Evolutionary conservation across 2,888 invertebrate species (phyloP).

Genomic region (Clusia tigrina): DNA sequence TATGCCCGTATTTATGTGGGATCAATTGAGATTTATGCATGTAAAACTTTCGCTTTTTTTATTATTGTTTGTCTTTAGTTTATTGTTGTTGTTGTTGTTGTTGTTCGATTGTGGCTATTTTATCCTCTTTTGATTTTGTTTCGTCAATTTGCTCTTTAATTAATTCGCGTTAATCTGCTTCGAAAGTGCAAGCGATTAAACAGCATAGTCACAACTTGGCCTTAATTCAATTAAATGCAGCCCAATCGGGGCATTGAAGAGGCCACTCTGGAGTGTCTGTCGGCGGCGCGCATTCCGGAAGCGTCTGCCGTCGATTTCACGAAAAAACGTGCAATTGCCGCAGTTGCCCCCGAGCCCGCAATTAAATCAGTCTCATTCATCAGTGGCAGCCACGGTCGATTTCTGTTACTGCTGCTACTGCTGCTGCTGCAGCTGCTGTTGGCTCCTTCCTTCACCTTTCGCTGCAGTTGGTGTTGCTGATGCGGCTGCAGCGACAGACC

Average conservation of each 20-base stretch:
- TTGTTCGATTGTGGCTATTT: too few relatives aligned
- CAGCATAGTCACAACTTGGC: too few relatives aligned
- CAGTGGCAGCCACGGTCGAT: background rate
- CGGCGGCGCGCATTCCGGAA: background rate
- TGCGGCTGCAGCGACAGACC: too few relatives aligned
- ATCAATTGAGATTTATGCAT: slow-evolving; percentile 6
- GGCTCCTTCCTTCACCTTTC: too few relatives aligned
- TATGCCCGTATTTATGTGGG: background rate
- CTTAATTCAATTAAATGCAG: background rate
- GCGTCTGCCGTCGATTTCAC: background rate
- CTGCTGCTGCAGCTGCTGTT: too few relatives aligned
- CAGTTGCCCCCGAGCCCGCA: background rate
- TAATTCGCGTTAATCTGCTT: background rate
- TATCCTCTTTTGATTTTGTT: too few relatives aligned
- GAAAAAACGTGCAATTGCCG: slow-evolving; percentile 1
- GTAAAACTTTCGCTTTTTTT: background rate
- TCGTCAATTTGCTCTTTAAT: background rate
- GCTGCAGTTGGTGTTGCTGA: too few relatives aligned
- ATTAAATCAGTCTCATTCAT: background rate
- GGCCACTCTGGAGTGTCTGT: background rate
- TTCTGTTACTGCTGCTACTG: too few relatives aligned
- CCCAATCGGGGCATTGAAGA: background rate
- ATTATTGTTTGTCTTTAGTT: too few relatives aligned
- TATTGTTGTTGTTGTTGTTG: too few relatives aligned
- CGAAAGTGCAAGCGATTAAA: too few relatives aligned